Percentiles rank a stretch among this genome's conserved stretches.
These are phyloP conservation scores for Mixornis gularis DNA, from an alignment of 2,113 vertebrate species.

Conservation along the genomic window DNA sequence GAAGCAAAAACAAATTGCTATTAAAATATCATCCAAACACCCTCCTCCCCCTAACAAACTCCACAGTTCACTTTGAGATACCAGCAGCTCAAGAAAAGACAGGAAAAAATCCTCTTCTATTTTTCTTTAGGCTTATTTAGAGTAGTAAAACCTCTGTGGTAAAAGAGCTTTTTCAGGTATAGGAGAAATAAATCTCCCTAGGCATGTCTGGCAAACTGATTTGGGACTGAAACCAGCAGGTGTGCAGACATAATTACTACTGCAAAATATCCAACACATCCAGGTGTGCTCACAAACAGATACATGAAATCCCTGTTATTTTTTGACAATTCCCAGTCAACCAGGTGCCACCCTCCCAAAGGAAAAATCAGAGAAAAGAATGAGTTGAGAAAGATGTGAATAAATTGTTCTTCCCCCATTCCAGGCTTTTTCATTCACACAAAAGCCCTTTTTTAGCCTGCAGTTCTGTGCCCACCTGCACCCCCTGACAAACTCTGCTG, in stretches of 20 bases:
- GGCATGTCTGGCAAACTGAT: slow-evolving; percentile 59
- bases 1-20: slow-evolving; percentile 65
- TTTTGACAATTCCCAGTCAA: slow-evolving; percentile 38
- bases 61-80: neutral
- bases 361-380: slow-evolving; percentile 35
- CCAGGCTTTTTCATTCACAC: neutral
- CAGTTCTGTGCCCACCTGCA: neutral
- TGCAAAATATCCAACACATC: slow-evolving; percentile 37
- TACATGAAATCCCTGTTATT: slow-evolving; percentile 48
- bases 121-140: slow-evolving; percentile 4
- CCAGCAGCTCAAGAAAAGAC: neutral
- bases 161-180: slow-evolving; percentile 45
- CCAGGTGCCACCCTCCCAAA: slow-evolving; percentile 54
- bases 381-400: neutral
- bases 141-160: neutral
- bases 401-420: neutral
- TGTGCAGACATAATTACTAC: slow-evolving; percentile 62
- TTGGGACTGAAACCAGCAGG: slow-evolving; percentile 44
- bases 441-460: neutral
- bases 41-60: neutral
- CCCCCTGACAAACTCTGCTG: neutral
- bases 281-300: slow-evolving; percentile 60
- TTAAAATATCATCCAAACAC: slow-evolving; percentile 52
- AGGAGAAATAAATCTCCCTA: slow-evolving; percentile 64
- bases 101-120: slow-evolving; percentile 7